Evolutionary conservation across 2,888 invertebrate species (phyloP).

Genomic region (Leptinotarsa tumamoca): DNA sequence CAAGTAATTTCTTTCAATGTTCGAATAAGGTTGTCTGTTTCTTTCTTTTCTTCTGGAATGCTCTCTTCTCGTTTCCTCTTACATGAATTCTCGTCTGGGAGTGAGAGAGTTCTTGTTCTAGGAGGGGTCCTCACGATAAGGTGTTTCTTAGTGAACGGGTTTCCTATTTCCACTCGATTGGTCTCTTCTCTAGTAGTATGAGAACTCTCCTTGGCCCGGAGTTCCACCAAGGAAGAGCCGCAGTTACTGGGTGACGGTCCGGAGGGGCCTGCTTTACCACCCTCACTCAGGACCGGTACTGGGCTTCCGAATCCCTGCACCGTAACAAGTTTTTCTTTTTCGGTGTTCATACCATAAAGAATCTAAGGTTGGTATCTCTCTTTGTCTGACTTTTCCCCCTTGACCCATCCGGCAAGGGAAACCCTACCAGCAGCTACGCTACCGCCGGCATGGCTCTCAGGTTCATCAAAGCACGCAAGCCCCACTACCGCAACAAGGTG

Average conservation of each 20-base stretch:
- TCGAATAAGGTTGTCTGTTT: not conserved
- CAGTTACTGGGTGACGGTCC: not conserved
- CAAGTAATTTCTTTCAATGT: not conserved
- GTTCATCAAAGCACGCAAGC: not conserved
- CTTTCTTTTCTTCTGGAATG: not conserved
- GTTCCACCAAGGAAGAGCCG: not conserved
- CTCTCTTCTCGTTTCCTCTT: not conserved
- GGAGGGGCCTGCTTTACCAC: not conserved
- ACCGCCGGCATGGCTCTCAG: conserved; percentile 4
- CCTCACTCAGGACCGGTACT: not conserved
- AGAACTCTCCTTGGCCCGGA: not conserved
- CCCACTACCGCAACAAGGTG: conserved; percentile 8
- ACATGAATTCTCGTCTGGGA: not conserved
- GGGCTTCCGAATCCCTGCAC: not conserved
- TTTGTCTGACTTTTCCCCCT: conserved; percentile 6
- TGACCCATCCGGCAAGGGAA: conserved; percentile 4
- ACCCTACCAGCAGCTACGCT: conserved; percentile 1
- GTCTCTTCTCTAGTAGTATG: not conserved
- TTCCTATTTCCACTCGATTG: not conserved
- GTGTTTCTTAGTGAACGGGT: conserved; percentile 7
- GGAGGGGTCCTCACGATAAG: not conserved
- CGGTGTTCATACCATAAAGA: too few species aligned
- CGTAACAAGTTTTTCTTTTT: not conserved
- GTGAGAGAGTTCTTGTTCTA: not conserved
- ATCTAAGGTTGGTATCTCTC: not conserved